A percentile compares a stretch with the other conserved stretches of the same genome.
These are phyloP conservation scores for Bombylius discolor DNA, from an alignment of 2,888 invertebrate species.

Conservation along the genomic window DNA sequence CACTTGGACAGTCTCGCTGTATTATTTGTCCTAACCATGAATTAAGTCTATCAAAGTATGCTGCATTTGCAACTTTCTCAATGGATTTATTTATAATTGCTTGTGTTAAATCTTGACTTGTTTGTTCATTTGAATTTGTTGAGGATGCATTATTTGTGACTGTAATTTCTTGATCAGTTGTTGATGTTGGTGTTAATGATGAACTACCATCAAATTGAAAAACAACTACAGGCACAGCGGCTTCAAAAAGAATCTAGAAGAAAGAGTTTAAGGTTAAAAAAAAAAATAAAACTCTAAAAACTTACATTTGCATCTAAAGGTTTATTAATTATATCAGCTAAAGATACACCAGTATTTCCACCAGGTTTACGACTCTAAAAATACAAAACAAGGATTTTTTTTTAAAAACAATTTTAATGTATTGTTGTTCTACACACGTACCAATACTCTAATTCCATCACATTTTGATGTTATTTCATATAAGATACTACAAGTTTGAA, in stretches of 20 bases:
- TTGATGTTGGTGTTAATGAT: neutral
- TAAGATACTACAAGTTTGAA: slow-evolving; percentile 52
- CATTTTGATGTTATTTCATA: slow-evolving; percentile 40
- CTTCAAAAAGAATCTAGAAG: slow-evolving; percentile 48
- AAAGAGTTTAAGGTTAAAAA: neutral
- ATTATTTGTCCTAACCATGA: slow-evolving; percentile 86
- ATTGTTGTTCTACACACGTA: slow-evolving; percentile 32
- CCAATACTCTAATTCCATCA: slow-evolving; percentile 56
- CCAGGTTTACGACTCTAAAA: slow-evolving; percentile 64
- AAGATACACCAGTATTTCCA: slow-evolving; percentile 52
- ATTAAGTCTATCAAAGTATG: slow-evolving; percentile 77
- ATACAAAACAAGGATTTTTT: neutral
- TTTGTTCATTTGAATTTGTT: slow-evolving; percentile 23
- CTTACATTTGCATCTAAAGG: slow-evolving; percentile 47
- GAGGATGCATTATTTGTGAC: slow-evolving; percentile 11
- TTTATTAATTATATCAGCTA: slow-evolving; percentile 48
- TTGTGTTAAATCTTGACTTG: slow-evolving; percentile 17
- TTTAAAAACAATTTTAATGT: too few species aligned
- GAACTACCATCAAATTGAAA: slow-evolving; percentile 60
- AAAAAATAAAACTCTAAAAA: neutral
- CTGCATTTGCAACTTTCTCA: slow-evolving; percentile 37
- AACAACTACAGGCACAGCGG: slow-evolving; percentile 71
- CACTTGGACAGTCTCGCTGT: slow-evolving; percentile 70
- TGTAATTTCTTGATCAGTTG: slow-evolving; percentile 17
- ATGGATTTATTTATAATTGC: slow-evolving; percentile 23